phyloP scores from a whole-genome alignment of 2,797 vertebrate genomes.

The Micropoecilia bifurca region DNA sequence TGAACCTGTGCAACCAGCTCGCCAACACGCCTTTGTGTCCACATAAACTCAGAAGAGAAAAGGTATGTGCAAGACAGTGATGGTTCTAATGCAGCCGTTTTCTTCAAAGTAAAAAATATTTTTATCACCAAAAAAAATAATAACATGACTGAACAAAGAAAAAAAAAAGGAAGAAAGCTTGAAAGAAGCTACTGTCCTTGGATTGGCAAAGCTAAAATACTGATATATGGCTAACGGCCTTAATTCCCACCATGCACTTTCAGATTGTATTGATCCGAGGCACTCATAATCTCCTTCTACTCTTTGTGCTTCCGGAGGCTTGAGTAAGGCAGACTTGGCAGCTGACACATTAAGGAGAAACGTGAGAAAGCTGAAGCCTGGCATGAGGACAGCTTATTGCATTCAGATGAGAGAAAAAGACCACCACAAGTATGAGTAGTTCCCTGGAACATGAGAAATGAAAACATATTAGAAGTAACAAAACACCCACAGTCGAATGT shows the following conservation, averaged over 20 bases:
- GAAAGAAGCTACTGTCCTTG: constrained; percentile 47
- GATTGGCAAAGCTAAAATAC: constrained; percentile 60
- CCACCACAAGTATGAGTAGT: constrained; percentile 28
- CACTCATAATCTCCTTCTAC: constrained; percentile 51
- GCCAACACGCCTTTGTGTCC: constrained; percentile 5
- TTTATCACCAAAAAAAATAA: background rate
- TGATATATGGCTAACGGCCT: constrained; percentile 69
- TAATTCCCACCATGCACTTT: constrained; percentile 37
- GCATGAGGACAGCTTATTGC: constrained; percentile 41
- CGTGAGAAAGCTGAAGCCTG: constrained; percentile 20
- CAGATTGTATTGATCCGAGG: constrained; percentile 60
- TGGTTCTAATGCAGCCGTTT: background rate
- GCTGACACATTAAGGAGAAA: constrained; percentile 26
- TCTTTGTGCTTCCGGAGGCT: constrained; percentile 52
- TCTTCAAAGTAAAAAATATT: constrained; percentile 23
- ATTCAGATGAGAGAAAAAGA: constrained; percentile 28
- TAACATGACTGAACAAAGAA: constrained; percentile 4
- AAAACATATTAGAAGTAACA: constrained; percentile 33
- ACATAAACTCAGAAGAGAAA: constrained; percentile 6
- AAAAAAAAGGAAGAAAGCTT: constrained; percentile 2
- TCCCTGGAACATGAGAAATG: constrained; percentile 43
- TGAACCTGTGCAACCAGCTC: constrained; percentile 15
- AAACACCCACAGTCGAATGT: constrained; percentile 4
- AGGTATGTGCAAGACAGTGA: background rate
- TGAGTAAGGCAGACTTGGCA: constrained; percentile 33